A percentile compares a stretch with the other conserved stretches of the same genome.
Conservation (phyloP, 2,797 vertebrate species). For the Neoniphon sammara region DNA sequence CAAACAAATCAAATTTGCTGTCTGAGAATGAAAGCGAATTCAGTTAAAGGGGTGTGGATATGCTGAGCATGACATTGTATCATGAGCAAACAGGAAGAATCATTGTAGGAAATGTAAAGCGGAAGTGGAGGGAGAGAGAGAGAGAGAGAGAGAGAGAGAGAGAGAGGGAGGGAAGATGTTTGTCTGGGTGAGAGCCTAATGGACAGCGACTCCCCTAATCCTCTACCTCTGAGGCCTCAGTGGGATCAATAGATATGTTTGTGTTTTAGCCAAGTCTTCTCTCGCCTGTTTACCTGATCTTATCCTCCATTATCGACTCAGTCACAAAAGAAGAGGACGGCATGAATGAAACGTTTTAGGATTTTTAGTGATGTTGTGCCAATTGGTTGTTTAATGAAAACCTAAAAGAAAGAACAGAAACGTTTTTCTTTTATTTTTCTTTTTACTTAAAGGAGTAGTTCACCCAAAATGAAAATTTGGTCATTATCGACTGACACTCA, state of each 20-base stretch:
- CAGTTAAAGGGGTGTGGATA: conserved; percentile 48
- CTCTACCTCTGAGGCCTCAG: not conserved
- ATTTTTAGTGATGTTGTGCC: no score
- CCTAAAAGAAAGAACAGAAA: no score
- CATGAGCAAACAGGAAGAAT: conserved; percentile 27
- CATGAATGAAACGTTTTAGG: not conserved
- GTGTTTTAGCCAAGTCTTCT: not conserved
- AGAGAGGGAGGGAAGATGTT: conserved; percentile 9
- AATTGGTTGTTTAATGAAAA: no score
- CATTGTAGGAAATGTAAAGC: conserved; percentile 43
- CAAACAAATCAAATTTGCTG: conserved; percentile 58
- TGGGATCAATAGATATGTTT: conserved; percentile 1
- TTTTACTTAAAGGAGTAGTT: no score
- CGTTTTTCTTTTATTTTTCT: no score
- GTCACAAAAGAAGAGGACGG: not conserved
- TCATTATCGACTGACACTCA: no score
- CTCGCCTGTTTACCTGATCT: not conserved
- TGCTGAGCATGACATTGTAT: conserved; percentile 36
- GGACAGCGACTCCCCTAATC: conserved; percentile 23
- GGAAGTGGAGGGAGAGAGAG: conserved; percentile 16
- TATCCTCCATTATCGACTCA: not conserved
- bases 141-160: not conserved
- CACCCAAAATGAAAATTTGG: no score
- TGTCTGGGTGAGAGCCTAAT: conserved; percentile 5
- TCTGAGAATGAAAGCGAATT: conserved; percentile 59